Evolutionary conservation across 92 coral and sea anemone genomes (phyloP).

Genomic region (Epizoanthus illoricatus): DNA sequence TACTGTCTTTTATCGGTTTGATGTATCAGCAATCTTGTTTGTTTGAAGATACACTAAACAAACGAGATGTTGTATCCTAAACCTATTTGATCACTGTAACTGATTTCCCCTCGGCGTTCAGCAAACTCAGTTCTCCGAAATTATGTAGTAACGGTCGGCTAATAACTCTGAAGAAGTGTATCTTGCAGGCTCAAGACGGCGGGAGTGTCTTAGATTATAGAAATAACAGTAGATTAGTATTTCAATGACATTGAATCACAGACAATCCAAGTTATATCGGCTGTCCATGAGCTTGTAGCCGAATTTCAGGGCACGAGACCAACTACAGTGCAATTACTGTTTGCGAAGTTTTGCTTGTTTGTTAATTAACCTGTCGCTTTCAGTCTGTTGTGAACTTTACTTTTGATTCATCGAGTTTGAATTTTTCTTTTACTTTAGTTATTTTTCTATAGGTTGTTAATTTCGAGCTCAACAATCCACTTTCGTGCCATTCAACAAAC

Average conservation of each 20-base stretch:
- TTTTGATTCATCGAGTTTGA: too few relatives aligned
- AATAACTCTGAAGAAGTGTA: background rate
- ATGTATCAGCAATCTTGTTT: too few relatives aligned
- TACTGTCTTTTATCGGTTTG: too few relatives aligned
- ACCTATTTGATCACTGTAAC: too few relatives aligned
- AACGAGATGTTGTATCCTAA: background rate
- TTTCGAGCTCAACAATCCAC: background rate
- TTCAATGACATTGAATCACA: background rate
- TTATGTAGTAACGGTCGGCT: background rate
- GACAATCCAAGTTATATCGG: background rate
- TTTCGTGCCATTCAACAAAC: slow-evolving; percentile 16
- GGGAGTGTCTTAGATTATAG: background rate
- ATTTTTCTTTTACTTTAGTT: too few relatives aligned
- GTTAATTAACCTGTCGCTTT: too few relatives aligned
- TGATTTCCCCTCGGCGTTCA: too few relatives aligned
- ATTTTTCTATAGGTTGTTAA: slow-evolving; percentile 14
- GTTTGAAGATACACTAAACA: too few relatives aligned
- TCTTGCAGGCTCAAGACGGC: background rate
- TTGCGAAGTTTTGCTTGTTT: too few relatives aligned
- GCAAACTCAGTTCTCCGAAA: background rate
- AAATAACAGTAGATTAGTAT: background rate
- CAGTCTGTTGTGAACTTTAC: too few relatives aligned
- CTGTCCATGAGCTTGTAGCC: background rate
- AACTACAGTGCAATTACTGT: too few relatives aligned
- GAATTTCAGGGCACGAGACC: background rate